Evolutionary conservation across 1,140 invertebrate species (phyloP), one percentile per base, ranked within the genome.

Genomic region (Danaus plexippus): DNA sequence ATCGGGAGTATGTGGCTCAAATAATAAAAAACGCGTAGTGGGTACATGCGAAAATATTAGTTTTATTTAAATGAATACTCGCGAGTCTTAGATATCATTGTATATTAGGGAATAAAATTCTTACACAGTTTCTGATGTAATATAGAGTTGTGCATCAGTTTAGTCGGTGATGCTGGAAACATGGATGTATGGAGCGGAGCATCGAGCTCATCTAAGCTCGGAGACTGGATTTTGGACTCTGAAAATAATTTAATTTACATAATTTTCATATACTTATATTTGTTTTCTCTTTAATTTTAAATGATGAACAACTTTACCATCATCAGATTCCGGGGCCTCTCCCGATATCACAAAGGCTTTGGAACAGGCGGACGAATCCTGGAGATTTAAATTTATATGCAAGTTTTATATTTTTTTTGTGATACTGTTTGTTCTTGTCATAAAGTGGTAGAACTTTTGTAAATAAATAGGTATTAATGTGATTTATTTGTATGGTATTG

Each of bases 71-170:
- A 32, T 32, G 22, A 32, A 32, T 32, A 3, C 22, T 32, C 22
- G 1, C 2, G 0, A 32, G 22, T 32, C 22, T 32, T 32, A 8
- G 22, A 0, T 32, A 32, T 32, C 2, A 54, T 43, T 11, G 32
- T 42, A 47, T 40, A 47, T 32, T 32, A 50, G 13, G 1, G 18
- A 12, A 11, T 52, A 49, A 42, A 55, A 12, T 52, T 73, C 79
- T 69, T 61, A 83, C 82, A 85, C 47, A 85, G 52, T 51, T 85
- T 85, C 53, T 83, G 82, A 68, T 85, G 82, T 10, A 85, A 61
- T 9, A 85, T 40, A 0, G 80, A 83, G 9, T 69, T 73, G 59
- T 79, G 69, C 12, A 81, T 66, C 53, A 71, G 66, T 40, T 74
- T 76, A 1, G 65, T 63, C 1, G 68, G 64, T 11, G 64, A 67